Percentiles rank a stretch among this genome's conserved stretches.
Evolutionary conservation across 2,113 vertebrate species (phyloP).

Genomic region (Lucifuga dentata): DNA sequence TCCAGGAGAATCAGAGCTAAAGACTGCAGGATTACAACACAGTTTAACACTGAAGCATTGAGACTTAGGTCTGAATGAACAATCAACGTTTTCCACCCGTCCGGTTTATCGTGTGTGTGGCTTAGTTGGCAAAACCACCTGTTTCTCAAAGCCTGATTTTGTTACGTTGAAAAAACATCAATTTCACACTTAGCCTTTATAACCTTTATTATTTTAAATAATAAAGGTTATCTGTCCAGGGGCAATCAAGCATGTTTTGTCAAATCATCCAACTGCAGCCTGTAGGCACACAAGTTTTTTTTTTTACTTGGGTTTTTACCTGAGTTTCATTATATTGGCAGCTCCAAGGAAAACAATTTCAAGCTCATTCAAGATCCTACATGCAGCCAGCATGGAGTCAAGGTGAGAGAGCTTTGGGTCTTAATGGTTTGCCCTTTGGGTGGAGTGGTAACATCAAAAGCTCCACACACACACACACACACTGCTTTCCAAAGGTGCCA

Average conservation of each 20-base stretch:
- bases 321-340: slow-evolving; percentile 29
- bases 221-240: slow-evolving; percentile 10
- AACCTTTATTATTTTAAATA: slow-evolving; percentile 19
- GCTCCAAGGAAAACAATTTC: slow-evolving; percentile 37
- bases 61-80: slow-evolving; percentile 43
- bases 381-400: slow-evolving; percentile 24
- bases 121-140: slow-evolving; percentile 50
- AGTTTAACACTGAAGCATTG: slow-evolving; percentile 56
- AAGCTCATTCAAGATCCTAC: slow-evolving; percentile 57
- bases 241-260: slow-evolving; percentile 24
- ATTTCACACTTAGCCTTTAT: slow-evolving; percentile 17
- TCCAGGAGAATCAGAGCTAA: slow-evolving; percentile 66
- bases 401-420: slow-evolving; percentile 7
- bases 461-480: slow-evolving; percentile 16
- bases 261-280: slow-evolving; percentile 42
- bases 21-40: slow-evolving; percentile 65
- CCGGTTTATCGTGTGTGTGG: slow-evolving; percentile 36
- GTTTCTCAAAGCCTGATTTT: slow-evolving; percentile 41
- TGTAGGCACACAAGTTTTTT: slow-evolving; percentile 27
- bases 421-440: slow-evolving; percentile 56
- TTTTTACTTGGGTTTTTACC: slow-evolving; percentile 2
- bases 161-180: slow-evolving; percentile 33
- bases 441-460: slow-evolving; percentile 63
- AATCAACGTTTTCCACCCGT: slow-evolving; percentile 29
- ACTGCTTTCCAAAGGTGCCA: slow-evolving; percentile 25